Percentiles rank a stretch among this genome's conserved stretches.
phyloP scores from a whole-genome alignment of 2,888 invertebrate genomes.

The Hartigia nigra region DNA sequence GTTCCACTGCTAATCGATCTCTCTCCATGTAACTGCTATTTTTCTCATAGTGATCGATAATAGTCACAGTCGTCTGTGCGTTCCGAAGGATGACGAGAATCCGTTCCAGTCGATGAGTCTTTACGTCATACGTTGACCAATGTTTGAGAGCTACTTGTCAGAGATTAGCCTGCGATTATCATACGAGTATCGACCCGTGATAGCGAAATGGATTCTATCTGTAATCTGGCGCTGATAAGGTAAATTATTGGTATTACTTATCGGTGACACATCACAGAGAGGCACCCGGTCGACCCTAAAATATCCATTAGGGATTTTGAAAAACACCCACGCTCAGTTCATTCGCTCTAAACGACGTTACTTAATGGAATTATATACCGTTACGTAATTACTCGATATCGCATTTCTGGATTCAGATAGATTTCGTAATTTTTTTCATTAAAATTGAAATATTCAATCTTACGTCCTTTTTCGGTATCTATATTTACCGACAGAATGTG shows the following conservation, averaged over 20 bases:
- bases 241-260: slow-evolving; percentile 6
- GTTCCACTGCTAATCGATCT: not conserved
- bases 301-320: not conserved
- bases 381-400: too few relatives aligned
- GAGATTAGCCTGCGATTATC: not conserved
- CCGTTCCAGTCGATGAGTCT: not conserved
- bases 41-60: not conserved
- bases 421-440: not conserved
- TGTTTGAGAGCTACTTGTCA: not conserved
- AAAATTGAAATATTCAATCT: not conserved
- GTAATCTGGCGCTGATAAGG: not conserved
- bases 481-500: not conserved
- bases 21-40: not conserved
- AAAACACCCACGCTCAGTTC: not conserved
- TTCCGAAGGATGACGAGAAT: not conserved
- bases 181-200: not conserved
- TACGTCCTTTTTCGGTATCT: not conserved
- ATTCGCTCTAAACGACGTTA: not conserved
- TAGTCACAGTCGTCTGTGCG: not conserved
- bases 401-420: too few relatives aligned
- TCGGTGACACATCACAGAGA: not conserved
- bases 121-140: not conserved
- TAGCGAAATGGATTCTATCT: not conserved
- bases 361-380: too few relatives aligned
- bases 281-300: not conserved